These are phyloP conservation scores for Pluvianellus socialis DNA, from an alignment of 2,113 vertebrate species.

Conservation along the genomic window DNA sequence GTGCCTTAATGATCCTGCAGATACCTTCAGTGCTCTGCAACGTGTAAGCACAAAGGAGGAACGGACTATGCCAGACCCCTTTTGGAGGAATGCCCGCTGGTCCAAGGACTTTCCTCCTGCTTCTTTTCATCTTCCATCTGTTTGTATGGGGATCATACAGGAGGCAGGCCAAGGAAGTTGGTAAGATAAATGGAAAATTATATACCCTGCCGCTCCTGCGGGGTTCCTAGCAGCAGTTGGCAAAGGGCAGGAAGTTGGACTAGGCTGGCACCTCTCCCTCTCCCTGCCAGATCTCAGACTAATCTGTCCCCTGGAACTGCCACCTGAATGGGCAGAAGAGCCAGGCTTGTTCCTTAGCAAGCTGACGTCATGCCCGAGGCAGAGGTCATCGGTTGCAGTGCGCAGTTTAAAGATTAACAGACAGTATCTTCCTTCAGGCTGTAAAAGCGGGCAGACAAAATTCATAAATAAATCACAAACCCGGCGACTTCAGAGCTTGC, in stretches of 20 bases:
- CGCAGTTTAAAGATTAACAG: conserved; percentile 35
- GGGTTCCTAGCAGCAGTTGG: background rate
- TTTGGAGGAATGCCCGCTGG: background rate
- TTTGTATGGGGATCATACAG: background rate
- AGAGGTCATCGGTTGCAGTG: background rate
- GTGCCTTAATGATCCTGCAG: background rate
- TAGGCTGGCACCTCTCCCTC: background rate
- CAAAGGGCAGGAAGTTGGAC: background rate
- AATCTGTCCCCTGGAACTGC: background rate
- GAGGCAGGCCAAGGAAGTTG: background rate
- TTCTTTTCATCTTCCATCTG: background rate
- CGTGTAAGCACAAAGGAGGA: background rate
- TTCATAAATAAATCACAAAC: background rate
- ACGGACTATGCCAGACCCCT: background rate
- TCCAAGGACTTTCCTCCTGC: background rate
- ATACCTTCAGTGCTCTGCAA: background rate
- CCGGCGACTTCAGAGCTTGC: background rate
- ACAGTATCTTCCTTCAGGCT: background rate
- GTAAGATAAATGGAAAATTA: background rate
- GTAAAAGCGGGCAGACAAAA: background rate
- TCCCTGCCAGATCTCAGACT: background rate
- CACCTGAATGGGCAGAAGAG: background rate
- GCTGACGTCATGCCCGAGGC: background rate
- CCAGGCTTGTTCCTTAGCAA: background rate
- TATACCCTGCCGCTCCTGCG: background rate